phyloP scores from a whole-genome alignment of 2,888 invertebrate species.

The Orchesellides sinensis region DNA sequence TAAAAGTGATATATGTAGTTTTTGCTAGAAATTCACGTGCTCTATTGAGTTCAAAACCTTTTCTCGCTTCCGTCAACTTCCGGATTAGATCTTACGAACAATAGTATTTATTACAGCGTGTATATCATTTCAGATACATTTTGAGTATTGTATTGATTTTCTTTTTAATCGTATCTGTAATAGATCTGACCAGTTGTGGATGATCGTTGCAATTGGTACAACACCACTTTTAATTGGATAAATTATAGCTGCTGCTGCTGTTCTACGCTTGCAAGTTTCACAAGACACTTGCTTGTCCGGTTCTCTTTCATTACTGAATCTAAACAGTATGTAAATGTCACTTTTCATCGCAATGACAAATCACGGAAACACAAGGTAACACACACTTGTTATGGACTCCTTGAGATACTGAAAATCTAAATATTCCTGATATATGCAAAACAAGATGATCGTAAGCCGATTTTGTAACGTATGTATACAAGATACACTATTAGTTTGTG shows the following conservation, averaged over 20 bases:
- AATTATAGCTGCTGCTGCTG: slow-evolving; percentile 8
- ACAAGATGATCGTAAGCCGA: too few species aligned
- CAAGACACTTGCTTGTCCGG: slow-evolving; percentile 40
- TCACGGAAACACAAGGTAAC: slow-evolving; percentile 7
- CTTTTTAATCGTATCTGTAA: too few species aligned
- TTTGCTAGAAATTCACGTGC: slow-evolving; percentile 8
- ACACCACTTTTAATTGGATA: slow-evolving; percentile 13
- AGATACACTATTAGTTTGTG: too few species aligned
- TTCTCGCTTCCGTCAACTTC: not conserved
- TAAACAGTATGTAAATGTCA: slow-evolving; percentile 8
- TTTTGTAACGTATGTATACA: too few species aligned
- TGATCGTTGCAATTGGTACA: not conserved
- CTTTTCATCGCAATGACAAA: slow-evolving; percentile 21
- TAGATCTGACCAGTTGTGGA: too few species aligned
- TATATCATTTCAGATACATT: not conserved
- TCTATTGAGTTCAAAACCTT: not conserved
- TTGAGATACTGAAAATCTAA: too few species aligned
- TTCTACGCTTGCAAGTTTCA: not conserved
- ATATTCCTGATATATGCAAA: too few species aligned
- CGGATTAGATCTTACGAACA: not conserved
- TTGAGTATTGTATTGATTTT: too few species aligned
- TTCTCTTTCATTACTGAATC: slow-evolving; percentile 30
- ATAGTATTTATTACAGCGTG: not conserved
- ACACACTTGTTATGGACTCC: not conserved
- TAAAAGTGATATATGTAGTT: not conserved